Evolutionary conservation across 1,140 invertebrate species (phyloP), one percentile per base, ranked within the genome.

Genomic region (Mya arenaria): DNA sequence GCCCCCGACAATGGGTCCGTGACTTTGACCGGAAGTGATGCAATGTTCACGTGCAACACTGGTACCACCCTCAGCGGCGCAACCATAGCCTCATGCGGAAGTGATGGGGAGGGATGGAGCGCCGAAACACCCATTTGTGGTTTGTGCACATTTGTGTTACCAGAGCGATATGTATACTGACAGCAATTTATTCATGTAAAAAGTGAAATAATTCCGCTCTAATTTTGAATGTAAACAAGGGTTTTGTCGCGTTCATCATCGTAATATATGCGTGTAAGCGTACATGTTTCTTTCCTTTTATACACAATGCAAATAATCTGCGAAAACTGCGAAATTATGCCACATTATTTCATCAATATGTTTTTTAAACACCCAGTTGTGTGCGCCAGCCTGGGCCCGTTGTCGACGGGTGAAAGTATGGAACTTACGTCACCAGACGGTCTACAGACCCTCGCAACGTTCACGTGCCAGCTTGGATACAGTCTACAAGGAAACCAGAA

Each of bases 391-490:
- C 48, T 52, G 48, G 48, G 17, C 48, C 17, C 17, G 48, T 4
- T 52, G 17, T n/a, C 48, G 13, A 39, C 10, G 37, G 63, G 55
- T 60, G 66, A 55, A 0, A 62, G 34, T 28, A 44, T 80, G 3
- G 25, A 30, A 25, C 39, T 80, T 6, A 60, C 48, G 23, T 41
- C 62, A n/a, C 8, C n/a, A 25, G 52, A n/a, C 17, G 77, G 77
- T 15, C 48, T 80, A 23, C 10, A 30, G 17, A 80, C 77, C 1
- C 36, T 4, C n/a, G 77, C 66, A 1, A 15, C 2, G n/a, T 71
- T 71, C 52, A 44, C 55, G 10, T 80, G 77, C 62, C 65, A 80
- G 30, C 28, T 71, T 34, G 77, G 77, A 34, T 80, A 69, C n/a
- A 69, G 65, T 4, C 39, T 80, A 13, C 36, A 28, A 5, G 77